These are phyloP conservation scores for Saccopteryx leptura DNA, from an alignment of 2,113 vertebrate species.

Conservation along the genomic window DNA sequence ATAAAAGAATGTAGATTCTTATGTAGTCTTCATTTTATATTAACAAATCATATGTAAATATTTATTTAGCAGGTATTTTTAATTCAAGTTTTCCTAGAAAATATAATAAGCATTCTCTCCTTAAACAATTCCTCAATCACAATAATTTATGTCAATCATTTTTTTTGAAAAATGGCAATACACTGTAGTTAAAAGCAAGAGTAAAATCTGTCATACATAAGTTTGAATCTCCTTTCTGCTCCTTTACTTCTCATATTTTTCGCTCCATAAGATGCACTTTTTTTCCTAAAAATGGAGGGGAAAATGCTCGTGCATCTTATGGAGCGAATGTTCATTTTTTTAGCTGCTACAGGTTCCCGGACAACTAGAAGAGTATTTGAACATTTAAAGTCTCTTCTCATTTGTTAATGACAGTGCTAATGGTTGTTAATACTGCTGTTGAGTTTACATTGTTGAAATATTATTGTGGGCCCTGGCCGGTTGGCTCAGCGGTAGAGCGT, in stretches of 20 bases:
- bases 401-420: no score
- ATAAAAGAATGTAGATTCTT: background rate
- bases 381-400: no score
- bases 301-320: no score
- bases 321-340: no score
- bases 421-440: no score
- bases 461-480: no score
- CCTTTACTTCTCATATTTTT: background rate
- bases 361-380: no score
- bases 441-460: no score
- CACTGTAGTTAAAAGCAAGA: background rate
- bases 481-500: no score
- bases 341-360: no score
- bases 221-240: background rate
- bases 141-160: background rate
- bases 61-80: background rate
- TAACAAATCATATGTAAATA: background rate
- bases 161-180: background rate
- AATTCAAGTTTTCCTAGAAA: background rate
- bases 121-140: constrained; percentile 7
- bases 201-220: background rate
- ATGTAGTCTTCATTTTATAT: background rate
- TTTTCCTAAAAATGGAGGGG: no score
- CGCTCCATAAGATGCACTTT: no score
- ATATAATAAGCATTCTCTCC: background rate